These are phyloP conservation scores for Drosophila ogumai DNA, from an alignment of 1,140 invertebrate genomes.

Conservation along the genomic window DNA sequence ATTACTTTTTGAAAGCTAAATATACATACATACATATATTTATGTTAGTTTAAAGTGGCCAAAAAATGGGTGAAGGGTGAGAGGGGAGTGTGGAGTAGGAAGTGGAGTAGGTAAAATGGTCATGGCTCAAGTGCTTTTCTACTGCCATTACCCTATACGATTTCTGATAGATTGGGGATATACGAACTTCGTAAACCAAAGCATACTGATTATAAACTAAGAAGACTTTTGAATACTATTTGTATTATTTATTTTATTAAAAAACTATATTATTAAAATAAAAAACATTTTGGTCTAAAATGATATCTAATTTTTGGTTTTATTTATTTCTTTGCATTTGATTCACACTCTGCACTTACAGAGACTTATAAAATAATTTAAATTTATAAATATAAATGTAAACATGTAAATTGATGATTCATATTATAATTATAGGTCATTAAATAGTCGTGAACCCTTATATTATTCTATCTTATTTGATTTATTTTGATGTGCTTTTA, in stretches of 20 bases:
- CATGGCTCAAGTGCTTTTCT: constrained; percentile 40
- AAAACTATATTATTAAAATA: too few species aligned
- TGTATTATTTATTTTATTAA: not conserved
- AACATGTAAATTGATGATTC: not conserved
- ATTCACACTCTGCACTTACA: not conserved
- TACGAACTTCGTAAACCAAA: not conserved
- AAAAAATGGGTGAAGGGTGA: constrained; percentile 14
- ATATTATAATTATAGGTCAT: not conserved
- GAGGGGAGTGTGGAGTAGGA: constrained; percentile 15
- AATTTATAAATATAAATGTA: not conserved
- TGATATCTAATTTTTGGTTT: too few species aligned
- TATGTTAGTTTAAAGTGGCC: constrained; percentile 7
- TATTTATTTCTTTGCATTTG: too few species aligned
- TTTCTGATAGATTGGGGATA: not conserved
- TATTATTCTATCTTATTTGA: constrained; percentile 6
- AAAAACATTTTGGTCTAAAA: too few species aligned
- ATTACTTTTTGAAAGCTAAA: constrained; percentile 40
- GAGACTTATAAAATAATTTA: not conserved
- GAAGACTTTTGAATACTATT: not conserved
- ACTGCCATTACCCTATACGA: constrained; percentile 7
- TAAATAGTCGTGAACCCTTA: not conserved
- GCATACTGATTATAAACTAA: too few species aligned
- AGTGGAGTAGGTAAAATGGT: constrained; percentile 48
- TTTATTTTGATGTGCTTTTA: constrained; percentile 33
- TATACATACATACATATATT: not conserved